A percentile compares a stretch with the other conserved stretches of the same genome.
phyloP scores from a whole-genome alignment of 2,113 vertebrate genomes.

The Damaliscus lunatus region DNA sequence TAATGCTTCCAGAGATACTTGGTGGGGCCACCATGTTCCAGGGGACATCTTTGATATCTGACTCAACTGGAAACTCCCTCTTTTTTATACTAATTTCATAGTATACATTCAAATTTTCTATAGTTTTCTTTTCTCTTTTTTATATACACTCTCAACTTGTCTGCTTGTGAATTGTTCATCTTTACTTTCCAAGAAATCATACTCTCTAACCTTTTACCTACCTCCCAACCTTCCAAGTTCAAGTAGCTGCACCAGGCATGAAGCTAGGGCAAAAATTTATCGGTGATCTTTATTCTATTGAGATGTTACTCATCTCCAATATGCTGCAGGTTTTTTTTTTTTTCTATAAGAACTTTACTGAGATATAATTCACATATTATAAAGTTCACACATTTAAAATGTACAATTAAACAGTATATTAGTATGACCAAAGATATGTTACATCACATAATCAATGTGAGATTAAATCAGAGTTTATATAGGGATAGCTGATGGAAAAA shows the following conservation, averaged over 20 bases:
- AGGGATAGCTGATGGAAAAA: neutral
- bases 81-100: neutral
- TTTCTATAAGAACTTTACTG: neutral
- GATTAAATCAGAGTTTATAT: neutral
- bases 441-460: neutral
- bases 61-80: neutral
- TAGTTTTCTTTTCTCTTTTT: neutral
- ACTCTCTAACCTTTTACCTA: neutral
- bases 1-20: neutral
- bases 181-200: neutral
- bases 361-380: neutral
- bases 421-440: neutral
- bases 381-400: neutral
- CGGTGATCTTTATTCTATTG: neutral
- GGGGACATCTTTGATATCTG: neutral
- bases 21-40: neutral
- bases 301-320: neutral
- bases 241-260: neutral
- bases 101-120: neutral
- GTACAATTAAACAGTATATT: neutral
- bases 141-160: neutral
- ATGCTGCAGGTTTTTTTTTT: neutral
- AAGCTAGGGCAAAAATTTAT: neutral
- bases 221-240: neutral
- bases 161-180: neutral